phyloP scores from a whole-genome alignment of 2,113 vertebrate genomes.

The Tachuris rubrigastra region DNA sequence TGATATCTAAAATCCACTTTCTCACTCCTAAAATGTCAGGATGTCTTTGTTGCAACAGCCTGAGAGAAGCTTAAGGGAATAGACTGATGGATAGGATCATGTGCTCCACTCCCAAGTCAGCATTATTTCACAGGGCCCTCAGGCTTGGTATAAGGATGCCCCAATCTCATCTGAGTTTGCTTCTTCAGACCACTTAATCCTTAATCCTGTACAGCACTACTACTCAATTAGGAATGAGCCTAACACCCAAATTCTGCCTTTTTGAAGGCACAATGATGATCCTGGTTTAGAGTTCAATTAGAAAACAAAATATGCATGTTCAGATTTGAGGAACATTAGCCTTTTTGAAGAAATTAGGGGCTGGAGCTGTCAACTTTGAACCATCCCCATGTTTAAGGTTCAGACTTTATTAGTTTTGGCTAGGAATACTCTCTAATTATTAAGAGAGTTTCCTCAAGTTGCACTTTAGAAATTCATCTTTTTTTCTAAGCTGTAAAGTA shows the following conservation, averaged over 20 bases:
- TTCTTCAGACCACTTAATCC: background rate
- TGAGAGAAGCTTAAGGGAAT: background rate
- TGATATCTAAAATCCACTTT: background rate
- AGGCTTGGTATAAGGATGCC: background rate
- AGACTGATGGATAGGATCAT: background rate
- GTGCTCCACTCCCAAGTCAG: background rate
- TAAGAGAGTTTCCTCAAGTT: conserved; percentile 57
- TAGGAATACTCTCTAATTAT: conserved; percentile 40
- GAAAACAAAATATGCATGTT: background rate
- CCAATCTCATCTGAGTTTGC: background rate
- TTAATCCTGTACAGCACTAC: background rate
- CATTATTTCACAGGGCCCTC: background rate
- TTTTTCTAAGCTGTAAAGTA: conserved; percentile 69
- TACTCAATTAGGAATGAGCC: background rate
- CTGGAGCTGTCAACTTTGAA: background rate
- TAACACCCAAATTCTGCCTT: background rate
- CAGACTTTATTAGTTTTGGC: conserved; percentile 41
- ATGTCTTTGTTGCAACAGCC: background rate
- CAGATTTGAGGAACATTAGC: background rate
- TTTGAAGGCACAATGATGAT: background rate
- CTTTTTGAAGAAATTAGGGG: background rate
- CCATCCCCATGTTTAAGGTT: background rate
- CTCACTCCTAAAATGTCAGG: background rate
- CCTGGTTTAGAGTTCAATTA: background rate
- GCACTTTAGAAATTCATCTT: conserved; percentile 63